Conservation (phyloP, 2,888 invertebrate species). For the Diaperis boleti region DNA sequence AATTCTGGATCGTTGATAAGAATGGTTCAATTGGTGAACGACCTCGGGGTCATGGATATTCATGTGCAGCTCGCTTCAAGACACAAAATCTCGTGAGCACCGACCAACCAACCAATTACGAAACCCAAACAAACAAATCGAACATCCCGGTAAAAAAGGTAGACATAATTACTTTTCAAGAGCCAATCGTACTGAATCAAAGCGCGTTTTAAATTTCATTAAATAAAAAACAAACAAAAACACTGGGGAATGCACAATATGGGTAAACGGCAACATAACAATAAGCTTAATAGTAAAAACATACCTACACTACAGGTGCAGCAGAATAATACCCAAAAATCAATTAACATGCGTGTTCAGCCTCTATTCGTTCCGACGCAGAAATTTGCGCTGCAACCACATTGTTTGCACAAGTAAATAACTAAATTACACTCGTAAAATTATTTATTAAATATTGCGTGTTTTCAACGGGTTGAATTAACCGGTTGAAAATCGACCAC, state of each 20-base stretch:
- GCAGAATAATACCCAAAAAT: slow-evolving; percentile 9
- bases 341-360: slow-evolving; percentile 35
- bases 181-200: slow-evolving; percentile 5
- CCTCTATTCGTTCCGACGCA: slow-evolving; percentile 18
- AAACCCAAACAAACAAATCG: too few relatives aligned
- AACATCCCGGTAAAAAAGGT: too few relatives aligned
- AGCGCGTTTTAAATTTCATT: slow-evolving; percentile 30
- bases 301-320: slow-evolving; percentile 2
- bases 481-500: slow-evolving; percentile 26
- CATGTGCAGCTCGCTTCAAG: too few relatives aligned
- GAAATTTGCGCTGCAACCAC: slow-evolving; percentile 32
- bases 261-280: too few relatives aligned
- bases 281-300: too few relatives aligned
- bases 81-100: too few relatives aligned
- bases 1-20: too few relatives aligned
- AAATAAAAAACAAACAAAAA: slow-evolving; percentile 9
- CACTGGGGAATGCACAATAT: too few relatives aligned
- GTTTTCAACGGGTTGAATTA: slow-evolving; percentile 35
- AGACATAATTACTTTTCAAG: slow-evolving; percentile 2
- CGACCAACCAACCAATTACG: too few relatives aligned
- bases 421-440: slow-evolving; percentile 37
- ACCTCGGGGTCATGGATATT: too few relatives aligned
- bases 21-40: too few relatives aligned
- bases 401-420: slow-evolving; percentile 42
- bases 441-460: slow-evolving; percentile 43